Evolutionary conservation across 2,888 invertebrate genomes (phyloP).

Genomic region (Beris morrisii): DNA sequence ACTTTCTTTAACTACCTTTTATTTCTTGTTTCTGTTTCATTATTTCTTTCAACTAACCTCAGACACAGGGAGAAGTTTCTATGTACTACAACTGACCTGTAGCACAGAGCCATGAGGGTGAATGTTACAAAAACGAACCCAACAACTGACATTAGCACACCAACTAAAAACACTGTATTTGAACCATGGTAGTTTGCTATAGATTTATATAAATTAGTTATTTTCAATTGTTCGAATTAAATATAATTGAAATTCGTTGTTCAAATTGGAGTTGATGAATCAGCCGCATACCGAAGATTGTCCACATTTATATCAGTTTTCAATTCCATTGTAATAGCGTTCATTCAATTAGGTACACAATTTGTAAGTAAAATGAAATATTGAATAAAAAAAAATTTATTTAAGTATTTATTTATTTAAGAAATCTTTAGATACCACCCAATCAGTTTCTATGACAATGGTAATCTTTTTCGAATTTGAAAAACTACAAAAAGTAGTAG

Average conservation of each 20-base stretch:
- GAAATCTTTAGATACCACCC: constrained; percentile 13
- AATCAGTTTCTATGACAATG: constrained; percentile 52
- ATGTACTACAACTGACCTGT: constrained; percentile 99
- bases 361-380: constrained; percentile 26
- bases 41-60: constrained; percentile 95
- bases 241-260: too few relatives aligned
- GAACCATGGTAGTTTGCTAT: constrained; percentile 94
- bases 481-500: not conserved
- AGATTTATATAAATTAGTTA: constrained; percentile 29
- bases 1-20: constrained; percentile 39
- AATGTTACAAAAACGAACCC: constrained; percentile 98
- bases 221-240: constrained; percentile 19
- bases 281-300: not conserved
- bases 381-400: constrained; percentile 26
- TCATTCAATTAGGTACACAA: too few relatives aligned
- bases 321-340: too few relatives aligned
- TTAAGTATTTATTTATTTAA: constrained; percentile 2
- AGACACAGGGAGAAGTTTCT: constrained; percentile 98
- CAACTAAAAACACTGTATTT: constrained; percentile 96
- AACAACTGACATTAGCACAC: constrained; percentile 97
- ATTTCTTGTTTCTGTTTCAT: constrained; percentile 48
- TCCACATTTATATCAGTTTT: not conserved
- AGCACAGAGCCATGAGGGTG: constrained; percentile 98
- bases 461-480: constrained; percentile 46
- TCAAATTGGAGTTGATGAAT: not conserved